Percentiles rank a stretch among this genome's conserved stretches.
Conservation (phyloP, 2,888 invertebrate genomes). For the Rhagophthalmus giganteus region DNA sequence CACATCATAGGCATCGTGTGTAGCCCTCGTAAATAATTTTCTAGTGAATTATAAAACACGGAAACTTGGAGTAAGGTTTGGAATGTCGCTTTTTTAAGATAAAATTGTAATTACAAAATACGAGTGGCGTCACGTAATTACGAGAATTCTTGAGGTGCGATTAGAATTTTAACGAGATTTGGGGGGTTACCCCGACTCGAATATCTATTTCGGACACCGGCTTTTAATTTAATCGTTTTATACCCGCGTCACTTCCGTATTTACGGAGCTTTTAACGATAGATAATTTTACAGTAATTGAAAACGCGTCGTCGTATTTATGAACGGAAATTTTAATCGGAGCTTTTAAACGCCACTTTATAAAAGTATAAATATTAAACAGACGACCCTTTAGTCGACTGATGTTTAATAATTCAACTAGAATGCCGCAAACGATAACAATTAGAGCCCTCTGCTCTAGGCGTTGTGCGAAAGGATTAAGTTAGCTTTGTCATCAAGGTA, state of each 20-base stretch:
- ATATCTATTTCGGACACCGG: too few species aligned
- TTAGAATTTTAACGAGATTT: too few species aligned
- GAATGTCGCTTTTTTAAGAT: too few species aligned
- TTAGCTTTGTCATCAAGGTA: constrained; percentile 56
- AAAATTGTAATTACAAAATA: too few species aligned
- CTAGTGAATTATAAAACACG: constrained; percentile 23
- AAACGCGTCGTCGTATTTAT: background rate
- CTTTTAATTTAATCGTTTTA: too few species aligned
- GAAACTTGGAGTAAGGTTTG: too few species aligned
- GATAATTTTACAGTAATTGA: background rate
- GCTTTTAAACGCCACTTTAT: constrained; percentile 19
- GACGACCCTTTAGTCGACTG: constrained; percentile 25
- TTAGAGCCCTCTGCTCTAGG: constrained; percentile 48
- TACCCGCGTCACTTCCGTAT: too few species aligned
- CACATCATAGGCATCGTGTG: constrained; percentile 9
- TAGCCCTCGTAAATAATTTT: constrained; percentile 27
- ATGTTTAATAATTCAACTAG: constrained; percentile 34
- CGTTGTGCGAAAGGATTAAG: constrained; percentile 50
- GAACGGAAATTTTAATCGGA: background rate
- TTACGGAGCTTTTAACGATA: too few species aligned
- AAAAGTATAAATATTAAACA: constrained; percentile 27
- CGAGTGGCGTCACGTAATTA: too few species aligned
- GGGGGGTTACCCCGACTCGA: too few species aligned
- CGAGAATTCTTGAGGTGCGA: too few species aligned
- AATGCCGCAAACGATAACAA: constrained; percentile 52